Evolutionary conservation across 2,888 invertebrate genomes (phyloP).

Genomic region (Phyto melanocephala): DNA sequence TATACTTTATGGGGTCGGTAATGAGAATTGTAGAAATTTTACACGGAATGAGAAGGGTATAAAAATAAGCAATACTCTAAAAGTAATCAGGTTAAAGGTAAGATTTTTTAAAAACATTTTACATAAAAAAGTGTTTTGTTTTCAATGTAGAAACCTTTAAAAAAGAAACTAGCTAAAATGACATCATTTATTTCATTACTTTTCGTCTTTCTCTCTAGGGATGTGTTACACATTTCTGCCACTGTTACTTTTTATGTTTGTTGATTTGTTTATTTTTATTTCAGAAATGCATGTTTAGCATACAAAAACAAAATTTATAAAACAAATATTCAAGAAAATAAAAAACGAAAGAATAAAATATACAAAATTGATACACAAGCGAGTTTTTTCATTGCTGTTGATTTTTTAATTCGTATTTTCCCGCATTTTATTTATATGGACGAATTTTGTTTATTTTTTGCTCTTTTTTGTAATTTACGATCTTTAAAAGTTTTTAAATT

Average conservation of each 20-base stretch:
- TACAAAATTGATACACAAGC: neutral
- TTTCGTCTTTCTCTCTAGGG: neutral
- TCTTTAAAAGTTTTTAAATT: constrained; percentile 11
- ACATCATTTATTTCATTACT: neutral
- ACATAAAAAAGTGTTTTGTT: no score
- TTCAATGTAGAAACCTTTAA: no score
- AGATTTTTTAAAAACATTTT: no score
- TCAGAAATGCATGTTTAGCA: constrained; percentile 40
- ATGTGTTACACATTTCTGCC: neutral
- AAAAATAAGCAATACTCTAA: no score
- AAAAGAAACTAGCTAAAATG: no score
- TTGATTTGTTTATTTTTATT: constrained; percentile 32
- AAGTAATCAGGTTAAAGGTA: no score
- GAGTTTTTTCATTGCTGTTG: neutral
- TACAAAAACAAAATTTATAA: constrained; percentile 31
- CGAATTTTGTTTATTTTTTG: neutral
- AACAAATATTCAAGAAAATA: neutral
- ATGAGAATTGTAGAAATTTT: no score
- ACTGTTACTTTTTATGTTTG: neutral
- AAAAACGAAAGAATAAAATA: neutral
- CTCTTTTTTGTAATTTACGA: constrained; percentile 1
- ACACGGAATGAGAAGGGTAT: no score
- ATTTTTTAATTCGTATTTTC: neutral
- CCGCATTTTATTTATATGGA: neutral
- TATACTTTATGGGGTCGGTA: no score